These are phyloP conservation scores for Torymus texanus DNA, from an alignment of 2,888 invertebrate species.

Conservation along the genomic window DNA sequence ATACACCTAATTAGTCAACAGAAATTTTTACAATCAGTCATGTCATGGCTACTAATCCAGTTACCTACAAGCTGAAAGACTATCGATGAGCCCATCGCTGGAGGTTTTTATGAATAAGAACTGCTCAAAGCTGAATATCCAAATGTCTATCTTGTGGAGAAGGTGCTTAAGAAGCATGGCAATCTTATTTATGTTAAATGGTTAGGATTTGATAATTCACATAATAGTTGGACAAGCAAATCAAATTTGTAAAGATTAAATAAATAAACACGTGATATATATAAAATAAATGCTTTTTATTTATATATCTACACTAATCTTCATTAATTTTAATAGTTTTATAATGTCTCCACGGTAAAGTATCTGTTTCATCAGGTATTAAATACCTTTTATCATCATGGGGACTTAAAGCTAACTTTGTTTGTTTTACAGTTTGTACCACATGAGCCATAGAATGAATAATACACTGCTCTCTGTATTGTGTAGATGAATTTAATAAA, in stretches of 20 bases:
- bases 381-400: constrained; percentile 16
- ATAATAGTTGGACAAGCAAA: too few species aligned
- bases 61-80: constrained; percentile 61
- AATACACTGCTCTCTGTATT: background rate
- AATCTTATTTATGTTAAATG: too few species aligned
- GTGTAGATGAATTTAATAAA: constrained; percentile 17
- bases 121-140: background rate
- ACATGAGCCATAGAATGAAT: background rate
- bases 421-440: background rate
- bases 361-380: background rate
- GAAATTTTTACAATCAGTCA: constrained; percentile 63
- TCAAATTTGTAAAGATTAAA: too few species aligned
- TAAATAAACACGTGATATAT: too few species aligned
- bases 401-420: constrained; percentile 8
- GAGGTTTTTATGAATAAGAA: constrained; percentile 54
- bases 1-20: constrained; percentile 1
- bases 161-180: too few species aligned
- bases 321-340: too few species aligned
- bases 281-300: too few species aligned
- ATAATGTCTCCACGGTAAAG: too few species aligned
- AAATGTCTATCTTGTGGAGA: background rate
- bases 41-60: constrained; percentile 62
- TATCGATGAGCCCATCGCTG: constrained; percentile 62
- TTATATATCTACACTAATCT: too few species aligned
- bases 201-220: too few species aligned